A percentile compares a stretch with the other conserved stretches of the same genome.
Evolutionary conservation across 2,113 vertebrate genomes (phyloP).

Genomic region (Malurus cyaneus): DNA sequence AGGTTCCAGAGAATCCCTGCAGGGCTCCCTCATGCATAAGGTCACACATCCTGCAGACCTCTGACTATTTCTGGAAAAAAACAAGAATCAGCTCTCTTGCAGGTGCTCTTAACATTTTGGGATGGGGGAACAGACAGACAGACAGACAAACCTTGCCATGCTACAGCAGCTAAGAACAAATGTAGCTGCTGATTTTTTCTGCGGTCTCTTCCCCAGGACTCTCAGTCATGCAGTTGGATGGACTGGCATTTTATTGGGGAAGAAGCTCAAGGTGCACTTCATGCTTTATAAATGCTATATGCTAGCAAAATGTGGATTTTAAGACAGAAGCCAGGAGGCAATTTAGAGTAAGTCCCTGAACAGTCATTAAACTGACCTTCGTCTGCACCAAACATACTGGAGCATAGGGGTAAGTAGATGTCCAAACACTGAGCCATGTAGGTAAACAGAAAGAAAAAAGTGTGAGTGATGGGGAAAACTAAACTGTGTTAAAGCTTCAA

Average conservation of each 20-base stretch:
- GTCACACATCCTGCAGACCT: not conserved
- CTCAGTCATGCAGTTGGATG: not conserved
- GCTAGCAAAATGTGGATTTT: not conserved
- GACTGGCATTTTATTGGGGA: not conserved
- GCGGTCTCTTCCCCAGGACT: not conserved
- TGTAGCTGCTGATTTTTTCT: not conserved
- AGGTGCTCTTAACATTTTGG: not conserved
- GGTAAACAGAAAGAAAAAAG: not conserved
- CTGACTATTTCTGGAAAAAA: not conserved
- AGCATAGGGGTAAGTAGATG: not conserved
- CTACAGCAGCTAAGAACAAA: not conserved
- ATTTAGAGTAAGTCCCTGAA: not conserved
- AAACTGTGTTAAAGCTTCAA: not conserved
- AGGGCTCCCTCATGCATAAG: not conserved
- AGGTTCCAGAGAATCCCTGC: not conserved
- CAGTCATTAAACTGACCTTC: not conserved
- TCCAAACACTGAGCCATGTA: not conserved
- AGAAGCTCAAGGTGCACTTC: not conserved
- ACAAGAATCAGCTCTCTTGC: not conserved
- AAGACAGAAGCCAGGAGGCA: not conserved
- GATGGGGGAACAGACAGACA: not conserved
- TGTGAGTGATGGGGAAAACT: not conserved
- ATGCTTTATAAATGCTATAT: not conserved
- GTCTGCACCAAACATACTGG: not conserved
- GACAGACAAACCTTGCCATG: not conserved